Evolutionary conservation across 1,140 invertebrate species (phyloP).

Genomic region (Belonocnema kinseyi): DNA sequence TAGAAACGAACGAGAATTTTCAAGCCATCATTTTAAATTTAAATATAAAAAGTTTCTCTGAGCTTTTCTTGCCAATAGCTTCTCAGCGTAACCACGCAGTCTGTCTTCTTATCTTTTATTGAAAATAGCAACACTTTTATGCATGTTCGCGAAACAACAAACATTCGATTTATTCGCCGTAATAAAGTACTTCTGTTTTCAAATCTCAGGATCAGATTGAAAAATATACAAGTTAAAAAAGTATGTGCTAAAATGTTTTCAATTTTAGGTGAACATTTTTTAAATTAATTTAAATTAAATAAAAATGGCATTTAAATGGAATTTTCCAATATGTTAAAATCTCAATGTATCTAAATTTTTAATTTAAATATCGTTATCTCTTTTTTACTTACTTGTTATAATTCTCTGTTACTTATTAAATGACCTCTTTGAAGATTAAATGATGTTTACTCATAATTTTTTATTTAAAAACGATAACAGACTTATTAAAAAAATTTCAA

Average conservation of each 20-base stretch:
- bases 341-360: conserved; percentile 27
- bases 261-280: too few species aligned
- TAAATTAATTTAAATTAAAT: too few species aligned
- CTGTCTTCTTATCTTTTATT: conserved; percentile 57
- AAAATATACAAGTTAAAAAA: background rate
- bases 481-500: background rate
- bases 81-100: conserved; percentile 57
- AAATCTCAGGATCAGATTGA: conserved; percentile 16
- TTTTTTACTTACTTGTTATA: background rate
- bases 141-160: conserved; percentile 31
- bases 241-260: too few species aligned
- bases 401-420: background rate
- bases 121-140: conserved; percentile 36
- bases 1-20: too few species aligned
- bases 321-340: background rate
- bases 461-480: background rate
- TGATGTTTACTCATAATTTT: background rate
- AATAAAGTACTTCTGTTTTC: conserved; percentile 31
- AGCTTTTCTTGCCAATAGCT: background rate
- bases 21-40: too few species aligned
- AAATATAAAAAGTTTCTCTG: too few species aligned
- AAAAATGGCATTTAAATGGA: too few species aligned
- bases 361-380: too few species aligned
- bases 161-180: conserved; percentile 21
- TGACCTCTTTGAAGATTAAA: too few species aligned